These are phyloP conservation scores for Drosophila subpulchrella DNA, from an alignment of 1,140 invertebrate genomes.

Conservation along the genomic window DNA sequence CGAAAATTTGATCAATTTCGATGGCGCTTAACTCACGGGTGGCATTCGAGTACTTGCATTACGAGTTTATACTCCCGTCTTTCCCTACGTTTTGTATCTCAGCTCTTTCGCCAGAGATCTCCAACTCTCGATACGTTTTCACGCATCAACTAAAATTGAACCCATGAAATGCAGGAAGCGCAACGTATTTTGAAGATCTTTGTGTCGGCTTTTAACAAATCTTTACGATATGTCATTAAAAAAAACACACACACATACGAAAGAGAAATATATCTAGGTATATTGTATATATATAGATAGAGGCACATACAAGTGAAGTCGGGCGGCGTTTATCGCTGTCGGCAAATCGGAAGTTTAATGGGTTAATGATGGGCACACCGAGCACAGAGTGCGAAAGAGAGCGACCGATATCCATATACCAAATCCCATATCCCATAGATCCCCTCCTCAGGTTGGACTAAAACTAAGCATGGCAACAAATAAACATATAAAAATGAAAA, in stretches of 20 bases:
- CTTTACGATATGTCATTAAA: slow-evolving; percentile 83
- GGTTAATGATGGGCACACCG: slow-evolving; percentile 74
- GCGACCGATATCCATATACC: slow-evolving; percentile 2
- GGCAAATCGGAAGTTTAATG: slow-evolving; percentile 83
- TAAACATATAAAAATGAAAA: slow-evolving; percentile 81
- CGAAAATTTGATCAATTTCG: slow-evolving; percentile 75
- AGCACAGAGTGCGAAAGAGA: slow-evolving; percentile 20
- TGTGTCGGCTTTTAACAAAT: slow-evolving; percentile 79
- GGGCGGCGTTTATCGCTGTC: slow-evolving; percentile 77
- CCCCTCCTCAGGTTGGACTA: slow-evolving; percentile 6
- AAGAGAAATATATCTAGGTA: slow-evolving; percentile 5
- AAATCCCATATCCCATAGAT: neutral
- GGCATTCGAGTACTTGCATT: slow-evolving; percentile 57
- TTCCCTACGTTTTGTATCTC: neutral
- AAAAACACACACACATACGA: slow-evolving; percentile 39
- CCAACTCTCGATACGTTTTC: slow-evolving; percentile 53
- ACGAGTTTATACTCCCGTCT: neutral
- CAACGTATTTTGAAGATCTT: slow-evolving; percentile 68
- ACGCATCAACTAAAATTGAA: slow-evolving; percentile 68
- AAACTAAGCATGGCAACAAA: slow-evolving; percentile 62
- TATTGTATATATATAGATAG: slow-evolving; percentile 6
- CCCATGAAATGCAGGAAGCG: slow-evolving; percentile 71
- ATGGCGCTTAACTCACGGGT: slow-evolving; percentile 52
- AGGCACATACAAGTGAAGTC: slow-evolving; percentile 9
- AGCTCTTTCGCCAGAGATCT: neutral